phyloP scores from a whole-genome alignment of 2,113 vertebrate genomes.

The Chaetops frenatus region DNA sequence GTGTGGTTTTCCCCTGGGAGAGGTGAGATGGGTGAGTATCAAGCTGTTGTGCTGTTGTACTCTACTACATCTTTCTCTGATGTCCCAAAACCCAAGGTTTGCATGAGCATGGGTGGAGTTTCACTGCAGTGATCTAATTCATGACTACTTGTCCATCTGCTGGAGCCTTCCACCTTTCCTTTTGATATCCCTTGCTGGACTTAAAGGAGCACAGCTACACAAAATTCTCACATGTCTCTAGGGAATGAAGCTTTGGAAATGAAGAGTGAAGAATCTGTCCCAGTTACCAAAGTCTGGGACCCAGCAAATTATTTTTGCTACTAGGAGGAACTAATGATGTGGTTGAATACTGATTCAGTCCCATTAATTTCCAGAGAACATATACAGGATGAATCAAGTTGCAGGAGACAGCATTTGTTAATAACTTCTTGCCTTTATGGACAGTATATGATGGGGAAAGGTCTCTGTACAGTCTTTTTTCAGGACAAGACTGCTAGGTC shows the following conservation, averaged over 20 bases:
- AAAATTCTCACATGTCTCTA: not conserved
- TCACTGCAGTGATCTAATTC: not conserved
- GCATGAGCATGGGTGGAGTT: not conserved
- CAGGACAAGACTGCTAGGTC: not conserved
- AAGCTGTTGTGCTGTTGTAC: not conserved
- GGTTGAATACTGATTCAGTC: not conserved
- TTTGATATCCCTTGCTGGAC: not conserved
- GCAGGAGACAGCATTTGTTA: not conserved
- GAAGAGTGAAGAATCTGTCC: not conserved
- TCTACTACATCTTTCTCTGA: not conserved
- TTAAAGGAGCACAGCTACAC: not conserved
- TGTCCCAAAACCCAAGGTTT: not conserved
- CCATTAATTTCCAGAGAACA: not conserved
- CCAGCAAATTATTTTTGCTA: not conserved
- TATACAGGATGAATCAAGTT: not conserved
- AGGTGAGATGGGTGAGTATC: not conserved
- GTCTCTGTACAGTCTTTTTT: not conserved
- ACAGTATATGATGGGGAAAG: not conserved
- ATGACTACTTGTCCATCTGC: not conserved
- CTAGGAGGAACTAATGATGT: not conserved
- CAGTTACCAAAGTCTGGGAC: not conserved
- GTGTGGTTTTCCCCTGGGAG: not conserved
- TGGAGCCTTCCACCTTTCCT: not conserved
- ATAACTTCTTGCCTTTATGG: not conserved
- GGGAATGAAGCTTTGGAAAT: not conserved